phyloP scores from a whole-genome alignment of 2,888 invertebrate species.

The Amiota minor region DNA sequence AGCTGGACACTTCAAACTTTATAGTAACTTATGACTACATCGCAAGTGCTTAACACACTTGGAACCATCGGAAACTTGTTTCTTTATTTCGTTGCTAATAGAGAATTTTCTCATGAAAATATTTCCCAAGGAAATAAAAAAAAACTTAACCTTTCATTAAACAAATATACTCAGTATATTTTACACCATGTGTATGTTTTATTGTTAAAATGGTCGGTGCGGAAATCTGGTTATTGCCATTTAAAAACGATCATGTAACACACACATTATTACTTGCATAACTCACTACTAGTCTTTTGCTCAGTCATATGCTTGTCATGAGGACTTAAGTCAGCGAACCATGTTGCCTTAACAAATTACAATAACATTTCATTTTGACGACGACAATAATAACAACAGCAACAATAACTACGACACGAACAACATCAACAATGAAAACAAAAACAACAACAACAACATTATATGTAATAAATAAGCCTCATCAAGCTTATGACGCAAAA shows the following conservation, averaged over 20 bases:
- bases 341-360: constrained; percentile 28
- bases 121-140: too few relatives aligned
- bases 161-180: too few relatives aligned
- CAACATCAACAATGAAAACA: not conserved
- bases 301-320: constrained; percentile 3
- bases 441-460: constrained; percentile 3
- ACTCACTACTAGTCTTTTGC: not conserved
- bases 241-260: not conserved
- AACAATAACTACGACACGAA: constrained; percentile 14
- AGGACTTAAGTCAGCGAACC: constrained; percentile 7
- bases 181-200: too few relatives aligned
- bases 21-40: too few relatives aligned
- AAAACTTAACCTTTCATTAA: too few relatives aligned
- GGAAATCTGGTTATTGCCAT: not conserved
- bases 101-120: too few relatives aligned
- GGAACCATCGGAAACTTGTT: too few relatives aligned
- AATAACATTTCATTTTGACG: constrained; percentile 23
- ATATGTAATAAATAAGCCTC: constrained; percentile 28
- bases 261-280: not conserved
- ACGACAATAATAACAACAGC: constrained; percentile 7
- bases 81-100: too few relatives aligned
- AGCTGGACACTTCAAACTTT: too few relatives aligned
- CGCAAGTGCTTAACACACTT: too few relatives aligned
- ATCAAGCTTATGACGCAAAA: constrained; percentile 22
- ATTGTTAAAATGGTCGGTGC: too few relatives aligned